phyloP scores from a whole-genome alignment of 2,888 invertebrate species.

The Amphimallon solstitiale region DNA sequence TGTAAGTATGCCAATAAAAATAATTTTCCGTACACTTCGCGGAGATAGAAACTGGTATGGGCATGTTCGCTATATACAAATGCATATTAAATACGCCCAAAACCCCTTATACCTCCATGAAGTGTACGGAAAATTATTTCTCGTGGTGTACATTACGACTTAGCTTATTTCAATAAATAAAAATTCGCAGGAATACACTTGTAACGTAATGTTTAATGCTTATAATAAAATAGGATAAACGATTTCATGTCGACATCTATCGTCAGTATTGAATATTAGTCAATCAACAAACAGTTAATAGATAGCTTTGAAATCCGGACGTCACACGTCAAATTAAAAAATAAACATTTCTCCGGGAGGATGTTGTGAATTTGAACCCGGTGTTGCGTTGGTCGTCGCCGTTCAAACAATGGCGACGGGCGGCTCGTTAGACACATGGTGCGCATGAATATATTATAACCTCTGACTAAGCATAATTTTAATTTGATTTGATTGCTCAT shows the following conservation, averaged over 20 bases:
- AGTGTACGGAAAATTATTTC: too few species aligned
- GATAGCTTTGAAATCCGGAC: slow-evolving; percentile 42
- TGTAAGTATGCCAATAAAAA: too few species aligned
- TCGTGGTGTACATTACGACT: too few species aligned
- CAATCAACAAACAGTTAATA: slow-evolving; percentile 46
- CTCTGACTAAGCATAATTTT: slow-evolving; percentile 58
- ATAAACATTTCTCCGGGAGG: slow-evolving; percentile 48
- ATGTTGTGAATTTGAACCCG: slow-evolving; percentile 41
- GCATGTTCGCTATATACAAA: too few species aligned
- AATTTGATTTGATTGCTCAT: slow-evolving; percentile 59
- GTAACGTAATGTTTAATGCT: too few species aligned
- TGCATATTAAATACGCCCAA: too few species aligned
- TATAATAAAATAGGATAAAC: too few species aligned
- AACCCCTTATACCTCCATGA: too few species aligned
- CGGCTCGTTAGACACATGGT: slow-evolving; percentile 58
- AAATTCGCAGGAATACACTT: too few species aligned
- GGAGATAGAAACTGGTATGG: too few species aligned
- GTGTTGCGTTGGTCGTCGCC: slow-evolving; percentile 35
- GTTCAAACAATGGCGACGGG: slow-evolving; percentile 52
- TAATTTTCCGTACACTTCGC: too few species aligned
- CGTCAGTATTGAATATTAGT: slow-evolving; percentile 15
- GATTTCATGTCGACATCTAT: slow-evolving; percentile 4
- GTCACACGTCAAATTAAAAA: slow-evolving; percentile 52
- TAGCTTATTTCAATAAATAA: too few species aligned
- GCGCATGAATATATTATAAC: slow-evolving; percentile 57